phyloP scores from a whole-genome alignment of 1,140 invertebrate genomes.

The Apis cerana region DNA sequence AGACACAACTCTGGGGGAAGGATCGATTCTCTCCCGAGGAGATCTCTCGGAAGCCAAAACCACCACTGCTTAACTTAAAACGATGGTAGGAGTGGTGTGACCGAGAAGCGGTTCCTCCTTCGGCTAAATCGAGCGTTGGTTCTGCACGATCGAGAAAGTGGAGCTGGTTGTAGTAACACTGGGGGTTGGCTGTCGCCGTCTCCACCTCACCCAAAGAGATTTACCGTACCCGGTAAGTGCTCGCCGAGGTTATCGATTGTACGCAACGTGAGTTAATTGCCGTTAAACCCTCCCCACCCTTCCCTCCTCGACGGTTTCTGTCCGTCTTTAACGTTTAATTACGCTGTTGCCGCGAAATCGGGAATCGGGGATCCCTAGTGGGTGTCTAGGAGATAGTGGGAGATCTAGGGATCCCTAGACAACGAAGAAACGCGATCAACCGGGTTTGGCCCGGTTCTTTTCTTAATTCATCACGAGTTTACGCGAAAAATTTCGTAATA shows the following conservation, averaged over 20 bases:
- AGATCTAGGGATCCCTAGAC: too few species aligned
- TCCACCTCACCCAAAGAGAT: slow-evolving; percentile 53
- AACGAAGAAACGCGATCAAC: slow-evolving; percentile 33
- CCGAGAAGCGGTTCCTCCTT: slow-evolving; percentile 40
- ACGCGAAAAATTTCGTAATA: too few species aligned
- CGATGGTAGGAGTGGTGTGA: slow-evolving; percentile 11
- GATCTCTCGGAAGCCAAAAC: slow-evolving; percentile 40
- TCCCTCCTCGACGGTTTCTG: slow-evolving; percentile 28
- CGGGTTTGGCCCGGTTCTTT: too few species aligned
- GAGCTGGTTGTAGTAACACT: not conserved
- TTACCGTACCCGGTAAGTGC: slow-evolving; percentile 47
- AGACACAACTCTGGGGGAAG: not conserved
- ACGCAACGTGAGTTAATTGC: slow-evolving; percentile 60
- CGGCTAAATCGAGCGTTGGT: slow-evolving; percentile 65
- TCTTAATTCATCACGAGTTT: too few species aligned
- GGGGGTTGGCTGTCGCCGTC: slow-evolving; percentile 33
- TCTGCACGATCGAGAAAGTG: slow-evolving; percentile 63
- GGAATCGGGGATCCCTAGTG: slow-evolving; percentile 27
- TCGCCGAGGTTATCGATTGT: slow-evolving; percentile 60
- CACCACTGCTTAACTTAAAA: slow-evolving; percentile 56
- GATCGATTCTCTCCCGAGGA: not conserved
- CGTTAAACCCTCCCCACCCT: slow-evolving; percentile 4
- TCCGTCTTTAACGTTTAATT: slow-evolving; percentile 55
- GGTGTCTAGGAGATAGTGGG: too few species aligned
- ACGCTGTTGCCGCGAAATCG: slow-evolving; percentile 32